phyloP scores from a whole-genome alignment of 2,113 vertebrate species.

The Ia io region DNA sequence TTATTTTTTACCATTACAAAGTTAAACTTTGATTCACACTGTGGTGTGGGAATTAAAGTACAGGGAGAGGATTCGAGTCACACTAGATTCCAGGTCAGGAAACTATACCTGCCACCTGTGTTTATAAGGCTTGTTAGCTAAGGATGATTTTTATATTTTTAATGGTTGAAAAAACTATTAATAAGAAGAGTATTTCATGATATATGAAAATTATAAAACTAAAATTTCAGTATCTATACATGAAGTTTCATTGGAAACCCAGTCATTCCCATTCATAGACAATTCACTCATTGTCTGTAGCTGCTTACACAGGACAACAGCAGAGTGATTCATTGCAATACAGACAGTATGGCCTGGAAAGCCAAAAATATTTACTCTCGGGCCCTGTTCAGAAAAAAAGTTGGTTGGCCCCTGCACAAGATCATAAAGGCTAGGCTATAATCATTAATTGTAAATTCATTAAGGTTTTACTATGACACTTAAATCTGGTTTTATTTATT shows the following conservation, averaged over 20 bases:
- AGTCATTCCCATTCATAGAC: not conserved
- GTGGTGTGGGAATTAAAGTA: not conserved
- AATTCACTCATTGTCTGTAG: not conserved
- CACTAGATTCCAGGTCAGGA: not conserved
- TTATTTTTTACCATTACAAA: not conserved
- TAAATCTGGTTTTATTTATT: not conserved
- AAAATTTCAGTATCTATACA: not conserved
- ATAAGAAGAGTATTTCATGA: not conserved
- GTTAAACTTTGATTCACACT: not conserved
- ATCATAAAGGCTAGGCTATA: not conserved
- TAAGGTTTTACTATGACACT: not conserved
- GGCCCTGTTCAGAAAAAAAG: not conserved
- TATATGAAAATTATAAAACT: not conserved
- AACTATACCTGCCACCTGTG: not conserved
- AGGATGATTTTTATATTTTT: not conserved
- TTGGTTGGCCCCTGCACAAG: not conserved
- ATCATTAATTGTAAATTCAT: not conserved
- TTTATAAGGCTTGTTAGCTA: not conserved
- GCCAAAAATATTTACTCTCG: not conserved
- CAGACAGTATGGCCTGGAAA: not conserved
- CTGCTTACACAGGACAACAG: not conserved
- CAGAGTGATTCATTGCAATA: not conserved
- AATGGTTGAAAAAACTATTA: not conserved
- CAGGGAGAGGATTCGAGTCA: not conserved
- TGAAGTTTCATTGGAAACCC: not conserved